Conservation (phyloP, 1,140 invertebrate species). For the Chrysomallon squamiferum region DNA sequence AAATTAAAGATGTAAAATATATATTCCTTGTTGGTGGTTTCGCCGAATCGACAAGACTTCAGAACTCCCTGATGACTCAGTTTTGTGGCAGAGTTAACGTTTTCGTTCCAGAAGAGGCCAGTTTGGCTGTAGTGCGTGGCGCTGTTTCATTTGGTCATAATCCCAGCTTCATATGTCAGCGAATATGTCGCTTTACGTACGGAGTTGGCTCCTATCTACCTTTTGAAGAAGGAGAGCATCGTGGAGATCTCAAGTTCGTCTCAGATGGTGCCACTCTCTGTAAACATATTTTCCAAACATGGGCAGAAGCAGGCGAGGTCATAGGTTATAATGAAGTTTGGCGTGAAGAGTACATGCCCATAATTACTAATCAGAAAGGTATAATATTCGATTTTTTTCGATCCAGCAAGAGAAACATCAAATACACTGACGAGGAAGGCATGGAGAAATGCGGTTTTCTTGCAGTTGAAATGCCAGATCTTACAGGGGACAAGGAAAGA, state of each 20-base stretch:
- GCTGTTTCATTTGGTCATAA: constrained; percentile 71
- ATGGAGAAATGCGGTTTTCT: constrained; percentile 68
- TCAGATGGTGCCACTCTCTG: constrained; percentile 68
- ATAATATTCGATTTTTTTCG: constrained; percentile 70
- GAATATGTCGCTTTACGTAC: constrained; percentile 69
- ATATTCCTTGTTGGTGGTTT: constrained; percentile 72
- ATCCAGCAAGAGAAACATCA: constrained; percentile 62
- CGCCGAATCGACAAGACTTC: constrained; percentile 68
- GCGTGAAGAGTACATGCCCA: constrained; percentile 68
- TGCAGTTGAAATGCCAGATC: constrained; percentile 64
- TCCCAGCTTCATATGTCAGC: constrained; percentile 67
- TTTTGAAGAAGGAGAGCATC: constrained; percentile 66
- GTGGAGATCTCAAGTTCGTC: constrained; percentile 65
- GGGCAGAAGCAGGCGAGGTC: constrained; percentile 67
- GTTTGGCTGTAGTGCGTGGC: constrained; percentile 61
- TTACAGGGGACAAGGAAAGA: constrained; percentile 51
- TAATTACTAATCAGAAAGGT: constrained; percentile 65
- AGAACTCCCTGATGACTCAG: constrained; percentile 64
- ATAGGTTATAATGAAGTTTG: constrained; percentile 67
- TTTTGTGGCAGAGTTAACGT: constrained; percentile 66
- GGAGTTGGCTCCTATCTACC: constrained; percentile 70
- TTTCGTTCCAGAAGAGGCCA: constrained; percentile 67
- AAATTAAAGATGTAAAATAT: constrained; percentile 62
- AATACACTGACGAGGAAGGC: constrained; percentile 69
- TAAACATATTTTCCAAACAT: constrained; percentile 70